phyloP scores from a whole-genome alignment of 2,797 vertebrate species.

The Anniella stebbinsi region DNA sequence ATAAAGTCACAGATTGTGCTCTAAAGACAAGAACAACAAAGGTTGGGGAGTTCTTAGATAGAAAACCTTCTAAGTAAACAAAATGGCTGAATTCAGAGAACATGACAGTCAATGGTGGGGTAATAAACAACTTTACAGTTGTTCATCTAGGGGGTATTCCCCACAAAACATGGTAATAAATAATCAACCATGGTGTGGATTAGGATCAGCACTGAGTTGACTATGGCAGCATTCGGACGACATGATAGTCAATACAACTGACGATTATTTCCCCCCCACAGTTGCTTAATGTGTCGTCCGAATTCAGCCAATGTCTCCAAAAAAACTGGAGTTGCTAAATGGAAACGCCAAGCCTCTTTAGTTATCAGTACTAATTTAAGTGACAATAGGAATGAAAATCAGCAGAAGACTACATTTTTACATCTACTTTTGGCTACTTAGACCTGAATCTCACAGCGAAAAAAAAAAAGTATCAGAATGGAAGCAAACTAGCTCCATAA shows the following conservation, averaged over 20 bases:
- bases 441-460: not conserved
- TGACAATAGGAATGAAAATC: not conserved
- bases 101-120: too few relatives aligned
- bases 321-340: slow-evolving; percentile 6
- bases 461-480: not conserved
- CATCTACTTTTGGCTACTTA: not conserved
- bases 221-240: too few relatives aligned
- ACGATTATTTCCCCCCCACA: too few relatives aligned
- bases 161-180: too few relatives aligned
- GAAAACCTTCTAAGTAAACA: slow-evolving; percentile 33
- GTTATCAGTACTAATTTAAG: not conserved
- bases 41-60: not conserved
- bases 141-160: too few relatives aligned
- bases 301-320: too few relatives aligned
- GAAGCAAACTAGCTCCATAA: not conserved
- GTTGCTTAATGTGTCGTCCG: too few relatives aligned
- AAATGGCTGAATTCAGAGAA: too few relatives aligned
- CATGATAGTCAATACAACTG: too few relatives aligned
- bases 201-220: too few relatives aligned
- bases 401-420: not conserved
- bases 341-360: not conserved
- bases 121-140: too few relatives aligned
- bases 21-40: not conserved
- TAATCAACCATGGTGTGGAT: too few relatives aligned
- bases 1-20: not conserved